Percentiles rank a stretch among this genome's conserved stretches.
These are phyloP conservation scores for Argyresthia albistria DNA, from an alignment of 2,888 invertebrate genomes.

Conservation along the genomic window DNA sequence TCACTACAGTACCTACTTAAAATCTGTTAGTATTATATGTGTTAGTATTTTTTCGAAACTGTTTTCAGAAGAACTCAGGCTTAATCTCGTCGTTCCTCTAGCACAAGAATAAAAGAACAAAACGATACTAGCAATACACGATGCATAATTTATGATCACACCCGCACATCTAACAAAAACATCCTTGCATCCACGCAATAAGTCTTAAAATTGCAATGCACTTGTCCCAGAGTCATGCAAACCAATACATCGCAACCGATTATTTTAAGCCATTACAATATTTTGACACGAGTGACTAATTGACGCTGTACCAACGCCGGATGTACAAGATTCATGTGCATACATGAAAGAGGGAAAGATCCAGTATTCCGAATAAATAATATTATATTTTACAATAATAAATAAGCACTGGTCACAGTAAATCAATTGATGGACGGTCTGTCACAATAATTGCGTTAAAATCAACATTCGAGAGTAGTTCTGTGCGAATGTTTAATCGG, in stretches of 20 bases:
- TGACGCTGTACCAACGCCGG: slow-evolving; percentile 44
- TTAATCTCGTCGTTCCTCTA: background rate
- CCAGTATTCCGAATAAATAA: slow-evolving; percentile 24
- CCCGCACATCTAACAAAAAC: background rate
- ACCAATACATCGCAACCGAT: slow-evolving; percentile 21
- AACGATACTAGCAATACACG: background rate
- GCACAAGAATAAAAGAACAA: background rate
- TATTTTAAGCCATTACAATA: slow-evolving; percentile 48
- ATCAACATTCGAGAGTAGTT: background rate
- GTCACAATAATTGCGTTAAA: slow-evolving; percentile 36
- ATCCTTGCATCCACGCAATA: background rate
- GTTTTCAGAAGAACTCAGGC: too few relatives aligned
- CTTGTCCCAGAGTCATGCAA: background rate
- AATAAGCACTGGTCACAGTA: slow-evolving; percentile 30
- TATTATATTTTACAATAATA: slow-evolving; percentile 33
- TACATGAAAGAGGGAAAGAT: slow-evolving; percentile 29
- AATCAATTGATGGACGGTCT: slow-evolving; percentile 53
- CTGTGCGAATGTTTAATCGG: background rate
- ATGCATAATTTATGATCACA: background rate
- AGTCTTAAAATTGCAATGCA: background rate
- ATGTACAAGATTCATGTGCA: slow-evolving; percentile 47
- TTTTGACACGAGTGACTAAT: slow-evolving; percentile 62
- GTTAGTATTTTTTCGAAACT: too few relatives aligned
- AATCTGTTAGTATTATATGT: too few relatives aligned
- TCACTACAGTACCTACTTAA: too few relatives aligned